Percentiles rank a stretch among this genome's conserved stretches.
Conservation (phyloP, 2,797 vertebrate genomes). For the Mergus octosetaceus region DNA sequence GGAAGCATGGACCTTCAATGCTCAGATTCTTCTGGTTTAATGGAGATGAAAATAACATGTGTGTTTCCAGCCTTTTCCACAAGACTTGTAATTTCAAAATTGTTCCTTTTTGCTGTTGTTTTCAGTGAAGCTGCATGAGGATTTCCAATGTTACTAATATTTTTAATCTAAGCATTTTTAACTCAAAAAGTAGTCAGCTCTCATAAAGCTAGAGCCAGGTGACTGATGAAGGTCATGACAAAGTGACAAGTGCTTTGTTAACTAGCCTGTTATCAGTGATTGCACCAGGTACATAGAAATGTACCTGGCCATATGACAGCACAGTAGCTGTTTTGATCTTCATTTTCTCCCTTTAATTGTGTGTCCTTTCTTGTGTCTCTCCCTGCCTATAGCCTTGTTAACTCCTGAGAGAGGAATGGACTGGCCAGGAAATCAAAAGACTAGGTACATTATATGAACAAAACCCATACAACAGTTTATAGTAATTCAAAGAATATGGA, state of each 20-base stretch:
- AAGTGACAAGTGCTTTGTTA: neutral
- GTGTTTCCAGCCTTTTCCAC: neutral
- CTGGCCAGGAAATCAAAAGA: constrained; percentile 50
- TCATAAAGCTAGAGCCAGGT: neutral
- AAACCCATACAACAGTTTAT: constrained; percentile 10
- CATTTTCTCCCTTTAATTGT: constrained; percentile 49
- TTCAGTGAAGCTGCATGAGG: constrained; percentile 19
- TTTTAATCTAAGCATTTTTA: constrained; percentile 36
- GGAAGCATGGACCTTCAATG: neutral
- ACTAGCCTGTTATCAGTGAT: constrained; percentile 5
- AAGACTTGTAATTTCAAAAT: neutral
- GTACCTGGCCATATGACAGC: constrained; percentile 24
- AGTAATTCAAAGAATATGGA: constrained; percentile 46
- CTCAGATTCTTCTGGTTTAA: neutral
- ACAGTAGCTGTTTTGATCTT: constrained; percentile 43
- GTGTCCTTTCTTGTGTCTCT: constrained; percentile 7
- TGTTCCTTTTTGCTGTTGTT: constrained; percentile 2
- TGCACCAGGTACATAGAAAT: constrained; percentile 13
- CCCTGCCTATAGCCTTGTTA: constrained; percentile 51
- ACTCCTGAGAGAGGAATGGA: neutral
- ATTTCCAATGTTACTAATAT: neutral
- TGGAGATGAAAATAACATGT: neutral
- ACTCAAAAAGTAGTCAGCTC: constrained; percentile 4
- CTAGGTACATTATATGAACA: constrained; percentile 38
- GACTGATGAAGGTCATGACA: neutral